Conservation (phyloP, 1,140 invertebrate genomes). For the Olivierus martensii region DNA sequence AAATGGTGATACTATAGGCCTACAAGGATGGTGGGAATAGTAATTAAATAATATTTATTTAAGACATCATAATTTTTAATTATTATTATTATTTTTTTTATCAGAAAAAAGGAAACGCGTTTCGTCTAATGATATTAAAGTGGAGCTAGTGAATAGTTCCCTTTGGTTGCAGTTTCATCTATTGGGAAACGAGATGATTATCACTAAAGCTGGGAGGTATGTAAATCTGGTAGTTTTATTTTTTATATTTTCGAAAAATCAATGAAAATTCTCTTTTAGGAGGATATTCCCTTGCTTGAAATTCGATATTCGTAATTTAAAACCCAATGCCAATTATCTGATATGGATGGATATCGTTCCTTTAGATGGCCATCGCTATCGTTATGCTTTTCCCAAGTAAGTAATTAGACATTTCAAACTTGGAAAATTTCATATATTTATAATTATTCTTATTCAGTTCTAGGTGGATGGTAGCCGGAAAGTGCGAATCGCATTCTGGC, state of each 20-base stretch:
- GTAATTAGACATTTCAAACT: constrained; percentile 15
- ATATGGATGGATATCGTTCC: constrained; percentile 41
- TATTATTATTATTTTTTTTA: too few species aligned
- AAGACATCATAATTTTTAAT: too few species aligned
- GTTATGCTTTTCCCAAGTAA: constrained; percentile 40
- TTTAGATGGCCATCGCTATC: constrained; percentile 39
- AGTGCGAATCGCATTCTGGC: constrained; percentile 20
- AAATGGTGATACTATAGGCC: too few species aligned
- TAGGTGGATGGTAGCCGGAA: constrained; percentile 26
- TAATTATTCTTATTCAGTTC: constrained; percentile 17
- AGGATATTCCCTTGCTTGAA: constrained; percentile 45
- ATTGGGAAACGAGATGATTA: constrained; percentile 13
- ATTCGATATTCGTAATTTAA: constrained; percentile 34
- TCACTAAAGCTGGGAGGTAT: constrained; percentile 12
- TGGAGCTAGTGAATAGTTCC: constrained; percentile 1
- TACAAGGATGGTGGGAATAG: too few species aligned
- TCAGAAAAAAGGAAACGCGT: too few species aligned
- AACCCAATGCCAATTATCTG: constrained; percentile 34
- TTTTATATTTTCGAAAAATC: too few species aligned
- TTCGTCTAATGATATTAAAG: constrained; percentile 1
- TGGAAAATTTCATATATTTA: too few species aligned
- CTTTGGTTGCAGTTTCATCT: constrained; percentile 10
- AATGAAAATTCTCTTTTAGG: constrained; percentile 23
- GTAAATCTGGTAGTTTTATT: too few species aligned
- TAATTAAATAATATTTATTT: too few species aligned